Percentiles rank a stretch among this genome's conserved stretches.
These are phyloP conservation scores for Automeris io DNA, from an alignment of 2,888 invertebrate genomes.

Conservation along the genomic window DNA sequence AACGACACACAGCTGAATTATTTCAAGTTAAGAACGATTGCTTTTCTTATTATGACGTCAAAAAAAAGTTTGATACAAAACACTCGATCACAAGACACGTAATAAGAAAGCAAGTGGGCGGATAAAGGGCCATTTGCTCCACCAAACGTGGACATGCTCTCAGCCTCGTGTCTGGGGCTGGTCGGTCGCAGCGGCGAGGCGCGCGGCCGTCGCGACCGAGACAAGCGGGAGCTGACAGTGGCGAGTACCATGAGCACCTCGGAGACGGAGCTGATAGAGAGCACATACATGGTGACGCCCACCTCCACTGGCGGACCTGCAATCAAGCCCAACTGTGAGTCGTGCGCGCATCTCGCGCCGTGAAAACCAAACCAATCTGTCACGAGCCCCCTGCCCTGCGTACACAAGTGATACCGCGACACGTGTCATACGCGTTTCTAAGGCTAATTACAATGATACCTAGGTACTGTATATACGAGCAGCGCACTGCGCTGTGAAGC, in stretches of 20 bases:
- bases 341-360: conserved; percentile 49
- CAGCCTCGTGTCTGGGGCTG: conserved; percentile 76
- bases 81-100: conserved; percentile 38
- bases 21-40: conserved; percentile 56
- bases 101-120: conserved; percentile 73
- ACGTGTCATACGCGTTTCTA: conserved; percentile 40
- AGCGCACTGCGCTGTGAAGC: conserved; percentile 12
- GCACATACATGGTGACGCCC: conserved; percentile 98
- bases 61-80: conserved; percentile 24
- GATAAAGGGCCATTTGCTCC: conserved; percentile 66
- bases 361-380: conserved; percentile 65
- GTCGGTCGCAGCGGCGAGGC: conserved; percentile 64
- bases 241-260: conserved; percentile 97
- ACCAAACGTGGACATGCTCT: conserved; percentile 74
- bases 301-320: conserved; percentile 98
- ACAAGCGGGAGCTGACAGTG: conserved; percentile 70
- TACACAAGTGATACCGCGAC: conserved; percentile 32
- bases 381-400: conserved; percentile 58
- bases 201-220: conserved; percentile 56
- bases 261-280: conserved; percentile 98
- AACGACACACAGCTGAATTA: conserved; percentile 61
- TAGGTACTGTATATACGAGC: conserved; percentile 14
- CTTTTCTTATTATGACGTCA: conserved; percentile 66
- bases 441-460: conserved; percentile 20
- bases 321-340: conserved; percentile 78